phyloP scores from a whole-genome alignment of 2,113 vertebrate genomes.

The Mobula birostris region DNA sequence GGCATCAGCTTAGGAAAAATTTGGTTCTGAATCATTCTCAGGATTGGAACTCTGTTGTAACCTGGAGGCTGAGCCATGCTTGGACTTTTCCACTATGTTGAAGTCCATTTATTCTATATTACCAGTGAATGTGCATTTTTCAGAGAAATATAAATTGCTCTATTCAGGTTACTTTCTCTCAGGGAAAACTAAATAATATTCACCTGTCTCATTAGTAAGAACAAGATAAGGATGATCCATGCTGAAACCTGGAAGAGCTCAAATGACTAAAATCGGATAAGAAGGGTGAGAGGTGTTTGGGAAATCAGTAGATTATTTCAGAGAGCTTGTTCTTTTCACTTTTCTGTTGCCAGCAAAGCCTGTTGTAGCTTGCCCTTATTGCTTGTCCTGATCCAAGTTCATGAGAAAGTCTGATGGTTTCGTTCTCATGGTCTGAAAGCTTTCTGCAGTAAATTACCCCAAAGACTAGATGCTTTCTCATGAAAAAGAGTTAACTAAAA shows the following conservation, averaged over 20 bases:
- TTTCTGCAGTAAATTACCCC: not conserved
- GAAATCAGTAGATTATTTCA: not conserved
- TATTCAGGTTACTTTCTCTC: not conserved
- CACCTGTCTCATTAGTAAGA: not conserved
- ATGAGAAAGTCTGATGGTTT: conserved; percentile 26
- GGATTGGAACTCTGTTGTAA: too few relatives aligned
- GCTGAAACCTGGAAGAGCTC: not conserved
- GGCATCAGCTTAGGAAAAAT: too few relatives aligned
- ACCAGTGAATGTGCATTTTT: not conserved
- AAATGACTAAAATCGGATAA: not conserved
- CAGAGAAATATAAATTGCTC: not conserved
- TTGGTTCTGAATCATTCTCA: too few relatives aligned
- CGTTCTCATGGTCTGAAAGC: conserved; percentile 27
- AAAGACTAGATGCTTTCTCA: conserved; percentile 26
- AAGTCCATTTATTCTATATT: not conserved
- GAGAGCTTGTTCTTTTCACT: not conserved
- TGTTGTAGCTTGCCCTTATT: conserved; percentile 29
- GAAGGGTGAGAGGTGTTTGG: not conserved
- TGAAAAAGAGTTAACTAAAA: not conserved
- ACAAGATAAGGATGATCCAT: not conserved
- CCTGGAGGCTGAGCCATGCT: too few relatives aligned
- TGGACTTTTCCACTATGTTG: not conserved
- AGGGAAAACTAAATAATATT: not conserved
- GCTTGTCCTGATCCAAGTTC: not conserved
- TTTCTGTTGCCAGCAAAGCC: not conserved